phyloP scores from a whole-genome alignment of 2,113 vertebrate genomes.

The Telmatochromis sp. region DNA sequence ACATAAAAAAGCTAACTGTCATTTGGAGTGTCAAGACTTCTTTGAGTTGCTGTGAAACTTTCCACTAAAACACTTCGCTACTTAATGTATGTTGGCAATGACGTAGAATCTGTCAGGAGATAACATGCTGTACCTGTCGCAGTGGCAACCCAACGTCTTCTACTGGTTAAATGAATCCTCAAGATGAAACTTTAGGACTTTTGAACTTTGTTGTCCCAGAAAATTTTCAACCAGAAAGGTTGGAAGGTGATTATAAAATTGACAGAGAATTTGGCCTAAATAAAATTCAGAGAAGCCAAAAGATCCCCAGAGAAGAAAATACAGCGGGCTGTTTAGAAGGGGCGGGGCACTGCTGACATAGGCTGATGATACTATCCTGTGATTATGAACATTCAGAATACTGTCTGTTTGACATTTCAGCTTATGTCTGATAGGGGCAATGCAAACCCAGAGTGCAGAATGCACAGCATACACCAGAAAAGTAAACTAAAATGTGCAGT shows the following conservation, averaged over 20 bases:
- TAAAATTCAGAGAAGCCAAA: background rate
- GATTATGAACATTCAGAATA: background rate
- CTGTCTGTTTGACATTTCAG: background rate
- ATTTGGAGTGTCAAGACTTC: fast-evolving
- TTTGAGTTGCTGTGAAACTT: background rate
- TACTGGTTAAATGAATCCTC: background rate
- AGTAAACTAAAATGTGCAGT: background rate
- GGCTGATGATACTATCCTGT: background rate
- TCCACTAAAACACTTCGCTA: background rate
- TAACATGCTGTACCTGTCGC: background rate
- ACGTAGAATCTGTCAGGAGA: background rate
- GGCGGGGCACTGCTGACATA: background rate
- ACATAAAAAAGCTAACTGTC: background rate
- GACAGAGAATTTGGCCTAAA: background rate
- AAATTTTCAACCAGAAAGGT: background rate
- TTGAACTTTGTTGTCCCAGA: background rate
- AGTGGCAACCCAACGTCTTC: background rate
- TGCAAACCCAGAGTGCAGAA: background rate
- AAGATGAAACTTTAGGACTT: background rate
- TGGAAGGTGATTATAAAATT: background rate
- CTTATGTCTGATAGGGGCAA: background rate
- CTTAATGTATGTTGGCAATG: background rate
- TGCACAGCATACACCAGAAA: background rate
- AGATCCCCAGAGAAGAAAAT: background rate
- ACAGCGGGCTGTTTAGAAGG: background rate